Evolutionary conservation across 1,140 invertebrate genomes (phyloP), one percentile per base, ranked within the genome.

Genomic region (Pomacea maculata): DNA sequence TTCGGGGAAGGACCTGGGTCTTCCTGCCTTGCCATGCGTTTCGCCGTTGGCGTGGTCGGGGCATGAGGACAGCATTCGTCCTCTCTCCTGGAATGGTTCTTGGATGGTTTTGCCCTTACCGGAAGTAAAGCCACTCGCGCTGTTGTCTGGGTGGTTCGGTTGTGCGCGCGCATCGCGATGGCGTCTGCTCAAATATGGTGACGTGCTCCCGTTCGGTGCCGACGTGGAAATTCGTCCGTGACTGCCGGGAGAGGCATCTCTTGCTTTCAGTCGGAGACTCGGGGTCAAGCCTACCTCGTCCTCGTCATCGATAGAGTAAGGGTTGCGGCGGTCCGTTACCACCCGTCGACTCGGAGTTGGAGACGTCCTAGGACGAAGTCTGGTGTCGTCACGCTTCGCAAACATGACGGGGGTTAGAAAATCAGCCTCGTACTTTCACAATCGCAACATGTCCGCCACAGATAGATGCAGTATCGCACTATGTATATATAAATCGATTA

Each of bases 1-100:
- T 6, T 78, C 77, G 9, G 77, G 77, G 67, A 78, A 78, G 2
- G 77, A 78, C 21, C n/a, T 54, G 15, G 77, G 77, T 70, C 77
- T 64, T 29, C 77, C 67, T 55, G 21, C 21, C 3, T 45, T n/a
- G 12, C 11, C 29, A 19, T 29, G 45, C 45, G 67, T 65, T 19
- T 78, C 77, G 25, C 67, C 77, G 67, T 78, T 78, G 54, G 57
- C 73, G 55, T 75, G 25, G 21, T 15, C 45, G n/a, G 34, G 52
- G 0, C 52, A 57, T 1, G 73, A 75, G 17, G 54, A 75, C 73
- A 54, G 10, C 73, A 55, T 57, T 21, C 70, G 19, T 8, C 19
- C 52, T 21, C 19, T 73, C 21, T 55, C 11, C 21, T 45, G 54
- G 11, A 10, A 25, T 55, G 54, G 7, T 21, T 75, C 73, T 55